Evolutionary conservation across 2,113 vertebrate species (phyloP).

Genomic region (Sterrhoptilus dennistouni): DNA sequence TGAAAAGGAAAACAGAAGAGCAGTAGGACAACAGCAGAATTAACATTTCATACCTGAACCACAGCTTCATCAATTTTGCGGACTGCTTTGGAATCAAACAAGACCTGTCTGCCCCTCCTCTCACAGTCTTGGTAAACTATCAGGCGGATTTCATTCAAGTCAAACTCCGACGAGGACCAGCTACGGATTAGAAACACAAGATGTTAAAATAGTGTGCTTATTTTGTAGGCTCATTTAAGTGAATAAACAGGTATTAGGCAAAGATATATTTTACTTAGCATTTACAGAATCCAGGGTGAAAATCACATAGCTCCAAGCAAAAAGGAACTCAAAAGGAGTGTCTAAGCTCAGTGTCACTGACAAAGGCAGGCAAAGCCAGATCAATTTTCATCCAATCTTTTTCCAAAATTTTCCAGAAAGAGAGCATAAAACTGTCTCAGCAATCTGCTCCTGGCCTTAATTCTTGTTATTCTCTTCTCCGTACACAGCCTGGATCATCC

Average conservation of each 20-base stretch:
- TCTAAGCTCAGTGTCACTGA: neutral
- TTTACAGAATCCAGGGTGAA: neutral
- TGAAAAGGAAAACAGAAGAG: neutral
- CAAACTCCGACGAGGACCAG: constrained; percentile 83
- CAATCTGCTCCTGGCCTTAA: neutral
- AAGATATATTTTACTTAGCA: neutral
- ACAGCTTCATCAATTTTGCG: constrained; percentile 73
- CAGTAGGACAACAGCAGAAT: neutral
- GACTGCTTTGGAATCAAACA: constrained; percentile 89
- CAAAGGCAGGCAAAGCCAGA: neutral
- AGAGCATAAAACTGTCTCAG: neutral
- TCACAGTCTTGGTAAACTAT: constrained; percentile 91
- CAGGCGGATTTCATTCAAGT: constrained; percentile 85
- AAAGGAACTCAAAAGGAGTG: neutral
- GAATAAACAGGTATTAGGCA: neutral
- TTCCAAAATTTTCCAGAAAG: neutral
- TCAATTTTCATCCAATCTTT: neutral
- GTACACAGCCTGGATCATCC: neutral
- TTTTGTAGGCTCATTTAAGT: neutral
- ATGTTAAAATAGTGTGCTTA: neutral
- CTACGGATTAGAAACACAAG: constrained; percentile 62
- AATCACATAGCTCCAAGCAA: neutral
- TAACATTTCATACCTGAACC: constrained; percentile 72
- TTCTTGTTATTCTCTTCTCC: neutral
- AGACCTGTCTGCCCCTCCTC: constrained; percentile 84